Percentiles rank a stretch among this genome's conserved stretches.
phyloP scores from a whole-genome alignment of 2,113 vertebrate species.

The Corythornis madagascariensis region DNA sequence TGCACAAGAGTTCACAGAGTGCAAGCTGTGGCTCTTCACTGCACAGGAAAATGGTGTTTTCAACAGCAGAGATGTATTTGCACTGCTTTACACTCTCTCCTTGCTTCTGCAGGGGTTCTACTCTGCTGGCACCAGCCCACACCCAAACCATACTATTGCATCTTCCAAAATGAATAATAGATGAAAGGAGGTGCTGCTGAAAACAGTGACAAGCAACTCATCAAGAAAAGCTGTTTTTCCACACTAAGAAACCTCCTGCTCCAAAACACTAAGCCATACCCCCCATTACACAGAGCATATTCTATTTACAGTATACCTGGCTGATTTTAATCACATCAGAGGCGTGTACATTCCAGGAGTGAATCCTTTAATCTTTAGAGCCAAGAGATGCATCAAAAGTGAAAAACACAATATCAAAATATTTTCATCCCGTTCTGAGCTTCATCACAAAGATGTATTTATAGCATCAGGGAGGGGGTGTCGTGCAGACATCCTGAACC shows the following conservation, averaged over 20 bases:
- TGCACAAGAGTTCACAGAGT: not conserved
- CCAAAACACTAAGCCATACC: slow-evolving; percentile 57
- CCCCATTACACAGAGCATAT: slow-evolving; percentile 43
- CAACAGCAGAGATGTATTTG: not conserved
- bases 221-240: slow-evolving; percentile 74
- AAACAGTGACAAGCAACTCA: slow-evolving; percentile 74
- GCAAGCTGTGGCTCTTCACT: not conserved
- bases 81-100: not conserved
- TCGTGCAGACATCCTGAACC: slow-evolving; percentile 2
- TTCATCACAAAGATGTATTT: slow-evolving; percentile 54
- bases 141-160: slow-evolving; percentile 64
- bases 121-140: slow-evolving; percentile 50
- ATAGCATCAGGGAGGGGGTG: slow-evolving; percentile 15
- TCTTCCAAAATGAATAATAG: slow-evolving; percentile 77
- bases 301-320: slow-evolving; percentile 69
- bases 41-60: not conserved
- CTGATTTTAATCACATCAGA: slow-evolving; percentile 66
- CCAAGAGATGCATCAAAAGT: slow-evolving; percentile 65
- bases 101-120: slow-evolving; percentile 38
- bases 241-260: slow-evolving; percentile 66
- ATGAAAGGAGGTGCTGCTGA: slow-evolving; percentile 73
- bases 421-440: slow-evolving; percentile 52
- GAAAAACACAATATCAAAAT: slow-evolving; percentile 64
- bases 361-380: slow-evolving; percentile 72
- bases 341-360: slow-evolving; percentile 55